A percentile compares a stretch with the other conserved stretches of the same genome.
Evolutionary conservation across 2,797 vertebrate species (phyloP).

Genomic region (Pangasius larnaudii): DNA sequence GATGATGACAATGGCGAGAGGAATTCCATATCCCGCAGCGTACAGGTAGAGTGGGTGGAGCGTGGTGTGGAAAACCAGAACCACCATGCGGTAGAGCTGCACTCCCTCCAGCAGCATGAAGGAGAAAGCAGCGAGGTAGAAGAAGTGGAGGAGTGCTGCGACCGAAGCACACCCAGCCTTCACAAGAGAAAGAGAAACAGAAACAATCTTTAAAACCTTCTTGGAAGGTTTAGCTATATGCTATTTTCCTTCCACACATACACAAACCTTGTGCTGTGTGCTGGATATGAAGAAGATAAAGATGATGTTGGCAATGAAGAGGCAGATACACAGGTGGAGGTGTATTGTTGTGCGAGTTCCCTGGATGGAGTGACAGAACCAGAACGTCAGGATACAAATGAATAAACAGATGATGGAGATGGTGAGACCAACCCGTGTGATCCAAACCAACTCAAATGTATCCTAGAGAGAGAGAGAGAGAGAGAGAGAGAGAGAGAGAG

Average conservation of each 20-base stretch:
- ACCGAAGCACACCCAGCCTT: conserved; percentile 81
- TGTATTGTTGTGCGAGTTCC: conserved; percentile 86
- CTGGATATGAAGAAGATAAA: conserved; percentile 80
- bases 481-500: neutral
- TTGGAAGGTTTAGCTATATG: neutral
- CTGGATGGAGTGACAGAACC: conserved; percentile 81
- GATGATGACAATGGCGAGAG: conserved; percentile 75
- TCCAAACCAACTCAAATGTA: conserved; percentile 67
- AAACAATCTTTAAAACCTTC: neutral
- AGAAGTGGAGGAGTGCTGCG: conserved; percentile 82
- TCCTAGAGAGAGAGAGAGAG: conserved; percentile 44
- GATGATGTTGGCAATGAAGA: conserved; percentile 81
- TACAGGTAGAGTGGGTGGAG: conserved; percentile 72
- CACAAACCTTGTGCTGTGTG: conserved; percentile 69
- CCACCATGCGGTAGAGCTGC: conserved; percentile 87
- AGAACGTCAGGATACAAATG: conserved; percentile 82
- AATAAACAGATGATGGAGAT: conserved; percentile 81
- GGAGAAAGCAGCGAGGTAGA: conserved; percentile 82
- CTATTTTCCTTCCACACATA: neutral
- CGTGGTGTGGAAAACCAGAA: conserved; percentile 84
- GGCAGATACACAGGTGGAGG: conserved; percentile 83
- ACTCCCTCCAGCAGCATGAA: conserved; percentile 90
- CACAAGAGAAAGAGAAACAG: neutral
- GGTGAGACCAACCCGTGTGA: conserved; percentile 78
- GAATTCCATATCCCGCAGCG: conserved; percentile 78